phyloP scores from a whole-genome alignment of 2,113 vertebrate genomes.

The Petrocephalus zakoni region DNA sequence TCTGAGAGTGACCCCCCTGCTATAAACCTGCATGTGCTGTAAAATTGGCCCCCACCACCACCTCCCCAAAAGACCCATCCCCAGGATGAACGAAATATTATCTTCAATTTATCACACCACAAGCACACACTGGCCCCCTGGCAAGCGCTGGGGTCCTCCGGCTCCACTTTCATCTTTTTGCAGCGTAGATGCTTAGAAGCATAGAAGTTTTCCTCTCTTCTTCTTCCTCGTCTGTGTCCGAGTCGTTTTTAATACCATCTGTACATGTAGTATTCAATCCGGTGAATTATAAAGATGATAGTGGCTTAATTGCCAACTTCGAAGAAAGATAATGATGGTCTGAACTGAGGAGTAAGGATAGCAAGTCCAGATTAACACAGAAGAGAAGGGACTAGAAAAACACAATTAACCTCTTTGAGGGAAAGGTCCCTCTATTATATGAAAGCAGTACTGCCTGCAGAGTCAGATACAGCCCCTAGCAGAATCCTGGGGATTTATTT shows the following conservation, averaged over 20 bases:
- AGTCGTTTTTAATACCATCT: conserved; percentile 5
- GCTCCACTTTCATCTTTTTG: neutral
- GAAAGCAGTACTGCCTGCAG: conserved; percentile 11
- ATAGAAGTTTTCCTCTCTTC: too few relatives aligned
- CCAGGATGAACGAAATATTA: neutral
- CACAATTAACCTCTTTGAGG: conserved; percentile 22
- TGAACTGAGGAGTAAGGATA: conserved; percentile 3
- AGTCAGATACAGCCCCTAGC: neutral
- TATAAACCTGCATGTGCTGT: neutral
- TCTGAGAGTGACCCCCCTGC: conserved; percentile 6
- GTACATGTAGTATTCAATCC: conserved; percentile 15
- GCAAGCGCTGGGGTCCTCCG: neutral
- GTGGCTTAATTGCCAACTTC: conserved; percentile 20
- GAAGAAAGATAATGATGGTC: conserved; percentile 10
- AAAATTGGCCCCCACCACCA: neutral
- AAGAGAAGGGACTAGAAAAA: conserved; percentile 18
- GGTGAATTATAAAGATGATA: conserved; percentile 13
- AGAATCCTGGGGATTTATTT: neutral
- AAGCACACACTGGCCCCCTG: neutral
- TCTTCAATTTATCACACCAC: neutral
- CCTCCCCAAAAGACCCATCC: neutral
- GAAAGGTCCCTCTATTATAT: conserved; percentile 10
- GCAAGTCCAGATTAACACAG: conserved; percentile 20
- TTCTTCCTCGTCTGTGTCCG: neutral
- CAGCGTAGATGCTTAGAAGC: neutral